Base-by-base conservation (phyloP, 2,888 invertebrate genomes). In the Amblyjoppa fuscipennis region DNA sequence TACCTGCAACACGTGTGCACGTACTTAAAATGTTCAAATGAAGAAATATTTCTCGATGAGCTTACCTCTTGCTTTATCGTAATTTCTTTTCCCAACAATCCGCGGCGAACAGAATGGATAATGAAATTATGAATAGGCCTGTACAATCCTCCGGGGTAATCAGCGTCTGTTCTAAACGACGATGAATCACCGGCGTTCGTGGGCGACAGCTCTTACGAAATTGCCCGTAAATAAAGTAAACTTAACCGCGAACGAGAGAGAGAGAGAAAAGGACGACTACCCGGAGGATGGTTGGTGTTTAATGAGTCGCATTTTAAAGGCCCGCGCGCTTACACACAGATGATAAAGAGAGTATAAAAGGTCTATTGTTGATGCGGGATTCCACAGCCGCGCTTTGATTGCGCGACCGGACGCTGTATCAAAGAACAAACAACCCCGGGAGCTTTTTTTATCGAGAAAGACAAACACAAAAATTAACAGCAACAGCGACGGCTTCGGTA, bases 121-220 rank as follows among this genome's bases (percentile, higher is more conserved):
- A 31, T 68, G 41, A 70, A 69, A 74, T 85, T 85, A 53, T 75
- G 82, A 85, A 79, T 75, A 71, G 79, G 66, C 68, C 66, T 79
- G 76, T 61, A 79, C 59, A 74, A 41, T 28, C 34, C 41, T 51
- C 16, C n/a, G 49, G 70, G 77, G 90, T 91, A 91, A 91, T 91
- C 90, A 90, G 87, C 89, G 85, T 89, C 87, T 88, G 88, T 88
- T 89, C 86, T 81, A 87, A 45, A 80, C 86, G 79, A 87, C 89
- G 91, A 91, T 91, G 89, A 91, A 91, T 91, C 83, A 85, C 83
- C 75, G 73, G 89, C 85, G 89, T 87, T 87, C 85, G 75, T 66
- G 83, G 76, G 87, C 87, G 89, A 90, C 90, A 89, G 88, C 88
- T 87, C 87, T 90, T 88, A 88, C 87, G 86, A 78, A 82, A 83